phyloP scores from a whole-genome alignment of 2,888 invertebrate species.

The Ischnus inquisitorius region DNA sequence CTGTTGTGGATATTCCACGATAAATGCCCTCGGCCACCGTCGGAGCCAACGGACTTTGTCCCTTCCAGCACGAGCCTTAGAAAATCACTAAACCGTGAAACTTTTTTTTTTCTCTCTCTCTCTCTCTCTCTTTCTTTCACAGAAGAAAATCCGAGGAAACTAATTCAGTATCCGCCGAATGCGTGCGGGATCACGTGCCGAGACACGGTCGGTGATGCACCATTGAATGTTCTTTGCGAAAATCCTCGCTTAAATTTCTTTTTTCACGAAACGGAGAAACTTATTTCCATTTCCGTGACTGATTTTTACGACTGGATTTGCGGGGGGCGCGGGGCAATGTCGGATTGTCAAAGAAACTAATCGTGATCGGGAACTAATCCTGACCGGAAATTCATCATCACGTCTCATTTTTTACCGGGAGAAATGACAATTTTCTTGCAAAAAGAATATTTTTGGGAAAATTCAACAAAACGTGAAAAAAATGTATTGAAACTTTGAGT shows the following conservation, averaged over 20 bases:
- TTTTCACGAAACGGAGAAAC: conserved; percentile 50
- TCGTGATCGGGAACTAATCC: conserved; percentile 8
- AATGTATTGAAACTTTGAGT: neutral
- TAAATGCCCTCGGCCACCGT: conserved; percentile 27
- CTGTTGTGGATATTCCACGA: conserved; percentile 36
- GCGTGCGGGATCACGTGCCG: conserved; percentile 60
- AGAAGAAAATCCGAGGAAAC: conserved; percentile 34
- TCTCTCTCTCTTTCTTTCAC: conserved; percentile 30
- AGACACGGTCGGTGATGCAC: conserved; percentile 71
- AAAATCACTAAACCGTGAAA: neutral
- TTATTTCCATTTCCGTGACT: neutral
- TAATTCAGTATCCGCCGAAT: conserved; percentile 62
- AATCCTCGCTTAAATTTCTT: conserved; percentile 16
- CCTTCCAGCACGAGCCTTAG: neutral
- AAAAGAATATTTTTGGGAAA: too few species aligned
- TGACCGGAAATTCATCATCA: conserved; percentile 11
- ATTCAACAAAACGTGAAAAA: too few species aligned
- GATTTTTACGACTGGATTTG: neutral
- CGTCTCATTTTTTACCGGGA: neutral
- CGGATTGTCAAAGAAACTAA: neutral
- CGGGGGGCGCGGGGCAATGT: neutral
- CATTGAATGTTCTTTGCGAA: conserved; percentile 67
- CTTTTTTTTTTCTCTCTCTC: too few species aligned
- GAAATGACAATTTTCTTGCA: too few species aligned
- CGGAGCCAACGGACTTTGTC: neutral